Evolutionary conservation across 1,140 invertebrate species (phyloP).

Genomic region (Drosophila mauritiana): DNA sequence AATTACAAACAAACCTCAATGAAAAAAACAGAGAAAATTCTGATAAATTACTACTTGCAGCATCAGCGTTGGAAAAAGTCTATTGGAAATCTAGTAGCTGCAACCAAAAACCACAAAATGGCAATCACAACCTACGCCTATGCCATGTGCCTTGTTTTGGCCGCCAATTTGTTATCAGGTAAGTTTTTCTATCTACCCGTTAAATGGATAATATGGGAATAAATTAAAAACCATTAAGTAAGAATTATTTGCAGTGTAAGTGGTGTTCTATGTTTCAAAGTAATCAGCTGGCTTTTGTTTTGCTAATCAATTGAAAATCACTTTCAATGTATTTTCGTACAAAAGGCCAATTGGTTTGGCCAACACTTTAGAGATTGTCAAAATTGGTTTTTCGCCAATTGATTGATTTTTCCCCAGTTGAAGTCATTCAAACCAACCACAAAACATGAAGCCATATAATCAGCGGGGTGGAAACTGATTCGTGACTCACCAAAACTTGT

Average conservation of each 20-base stretch:
- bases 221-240: too few species aligned
- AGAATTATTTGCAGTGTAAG: too few species aligned
- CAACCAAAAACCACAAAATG: slow-evolving; percentile 40
- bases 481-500: slow-evolving; percentile 4
- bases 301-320: slow-evolving; percentile 28
- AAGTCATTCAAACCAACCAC: slow-evolving; percentile 19
- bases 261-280: too few species aligned
- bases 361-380: slow-evolving; percentile 18
- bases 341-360: slow-evolving; percentile 39
- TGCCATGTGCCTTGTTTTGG: slow-evolving; percentile 64
- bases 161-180: slow-evolving; percentile 75
- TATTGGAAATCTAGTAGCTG: slow-evolving; percentile 3
- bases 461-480: slow-evolving; percentile 53
- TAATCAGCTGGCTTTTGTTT: neutral
- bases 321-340: neutral
- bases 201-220: too few species aligned
- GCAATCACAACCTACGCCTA: slow-evolving; percentile 49
- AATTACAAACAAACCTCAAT: slow-evolving; percentile 33
- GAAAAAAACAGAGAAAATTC: neutral
- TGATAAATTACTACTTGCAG: slow-evolving; percentile 28
- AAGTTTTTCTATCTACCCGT: slow-evolving; percentile 7
- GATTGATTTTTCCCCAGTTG: slow-evolving; percentile 23
- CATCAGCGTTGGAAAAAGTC: slow-evolving; percentile 15
- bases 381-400: slow-evolving; percentile 17
- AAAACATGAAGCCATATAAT: slow-evolving; percentile 21